phyloP scores from a whole-genome alignment of 1,140 invertebrate species.

The Oppia nitens region DNA sequence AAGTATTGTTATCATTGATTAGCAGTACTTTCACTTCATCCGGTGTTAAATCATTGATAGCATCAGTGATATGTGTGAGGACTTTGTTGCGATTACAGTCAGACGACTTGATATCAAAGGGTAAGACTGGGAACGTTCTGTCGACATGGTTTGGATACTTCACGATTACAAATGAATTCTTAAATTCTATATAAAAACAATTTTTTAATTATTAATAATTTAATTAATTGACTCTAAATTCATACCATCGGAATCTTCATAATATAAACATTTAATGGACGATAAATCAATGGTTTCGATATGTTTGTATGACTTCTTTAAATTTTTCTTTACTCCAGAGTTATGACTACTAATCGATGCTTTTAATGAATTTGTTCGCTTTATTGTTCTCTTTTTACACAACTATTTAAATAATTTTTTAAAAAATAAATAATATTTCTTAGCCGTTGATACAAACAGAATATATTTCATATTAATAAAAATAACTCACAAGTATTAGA shows the following conservation, averaged over 20 bases:
- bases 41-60: too few species aligned
- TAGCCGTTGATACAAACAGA: constrained; percentile 3
- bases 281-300: constrained; percentile 10
- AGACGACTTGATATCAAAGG: constrained; percentile 5
- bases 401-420: constrained; percentile 31
- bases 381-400: constrained; percentile 56
- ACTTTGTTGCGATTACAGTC: not conserved
- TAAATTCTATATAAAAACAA: not conserved
- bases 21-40: too few species aligned
- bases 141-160: not conserved
- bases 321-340: constrained; percentile 1
- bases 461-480: not conserved
- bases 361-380: constrained; percentile 42
- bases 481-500: constrained; percentile 55
- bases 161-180: constrained; percentile 3
- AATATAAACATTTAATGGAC: not conserved
- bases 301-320: constrained; percentile 13
- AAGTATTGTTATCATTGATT: too few species aligned
- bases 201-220: not conserved
- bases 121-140: not conserved
- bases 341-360: not conserved
- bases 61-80: too few species aligned
- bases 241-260: not conserved
- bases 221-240: not conserved
- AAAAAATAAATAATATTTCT: not conserved